Base-by-base conservation (phyloP, 2,113 vertebrate genomes). In the Tragelaphus scriptus region DNA sequence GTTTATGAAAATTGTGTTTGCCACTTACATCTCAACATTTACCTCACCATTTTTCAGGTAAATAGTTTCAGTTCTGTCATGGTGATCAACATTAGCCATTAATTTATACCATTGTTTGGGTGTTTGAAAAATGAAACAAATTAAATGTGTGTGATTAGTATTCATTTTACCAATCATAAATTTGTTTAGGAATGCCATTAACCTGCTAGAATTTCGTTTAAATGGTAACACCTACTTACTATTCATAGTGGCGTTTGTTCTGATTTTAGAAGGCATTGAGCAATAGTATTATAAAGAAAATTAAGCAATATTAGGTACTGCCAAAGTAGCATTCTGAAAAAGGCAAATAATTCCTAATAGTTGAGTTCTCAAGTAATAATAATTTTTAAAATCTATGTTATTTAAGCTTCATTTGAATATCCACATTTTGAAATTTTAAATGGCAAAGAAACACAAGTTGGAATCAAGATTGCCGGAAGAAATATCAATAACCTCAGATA, bases 31-130 rank as follows among this genome's bases (percentile, higher is more conserved):
- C 59, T 82, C 85, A 85, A 88, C 96, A 94, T 96, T 97, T 95
- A 40, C 49, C 88, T 87, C 44, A 81, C 40, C 26, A 28, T 61
- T 90, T 94, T 96, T 85, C 40, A 96, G n/a, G n/a, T 96, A 97
- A 98, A 97, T 95, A 95, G 47, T 81, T 92, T 97, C 59, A 85
- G 40, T 88, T 98, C 58, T 97, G 88, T 98, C 93, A 61, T 14
- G 88, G 71, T 71, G 81, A 97, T 90, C 1, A 1, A 88, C 75
- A 95, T 63, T 96, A 92, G 32, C 81, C 94, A 80, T 87, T 96
- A 97, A 95, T 85, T 92, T 94, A 96, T 65, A 65, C 49, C 21
- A 94, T 90, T 93, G 61, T 97, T 97, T 90, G 30, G 40, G 81
- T 92, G 58, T 75, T 96, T 94, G 59, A 55, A 96, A 97, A 97